A percentile compares a stretch with the other conserved stretches of the same genome.
These are phyloP conservation scores for Callionymus lyra DNA, from an alignment of 2,113 vertebrate species.

Conservation along the genomic window DNA sequence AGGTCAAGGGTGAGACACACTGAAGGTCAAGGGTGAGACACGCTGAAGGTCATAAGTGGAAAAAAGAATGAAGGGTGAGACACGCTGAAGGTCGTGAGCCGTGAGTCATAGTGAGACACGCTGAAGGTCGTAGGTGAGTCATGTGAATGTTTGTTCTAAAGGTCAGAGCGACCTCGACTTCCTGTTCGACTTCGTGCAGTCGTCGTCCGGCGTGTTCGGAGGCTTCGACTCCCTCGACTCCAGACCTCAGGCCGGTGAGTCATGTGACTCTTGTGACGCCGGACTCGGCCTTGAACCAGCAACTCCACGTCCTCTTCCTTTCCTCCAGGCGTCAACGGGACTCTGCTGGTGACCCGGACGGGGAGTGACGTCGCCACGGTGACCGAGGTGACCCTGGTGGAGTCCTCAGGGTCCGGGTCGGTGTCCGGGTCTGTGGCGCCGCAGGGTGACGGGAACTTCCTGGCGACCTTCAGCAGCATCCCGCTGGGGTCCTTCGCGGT, in stretches of 20 bases:
- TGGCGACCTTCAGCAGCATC: conserved; percentile 25
- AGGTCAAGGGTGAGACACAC: too few species aligned
- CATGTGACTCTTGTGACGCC: neutral
- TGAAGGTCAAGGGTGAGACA: too few species aligned
- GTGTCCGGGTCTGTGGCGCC: conserved; percentile 19
- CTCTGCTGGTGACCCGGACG: conserved; percentile 41
- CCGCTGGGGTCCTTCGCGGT: conserved; percentile 39
- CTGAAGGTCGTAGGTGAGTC: too few species aligned
- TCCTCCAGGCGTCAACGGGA: conserved; percentile 29
- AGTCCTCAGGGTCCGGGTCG: conserved; percentile 14
- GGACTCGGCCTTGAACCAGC: too few species aligned
- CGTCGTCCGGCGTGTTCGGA: conserved; percentile 4
- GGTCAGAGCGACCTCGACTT: conserved; percentile 49
- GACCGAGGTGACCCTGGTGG: conserved; percentile 40
- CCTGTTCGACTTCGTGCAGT: conserved; percentile 47
- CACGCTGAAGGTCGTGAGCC: neutral
- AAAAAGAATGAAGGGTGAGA: neutral
- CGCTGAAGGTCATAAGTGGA: too few species aligned
- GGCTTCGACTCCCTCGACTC: conserved; percentile 32
- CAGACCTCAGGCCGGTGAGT: conserved; percentile 38
- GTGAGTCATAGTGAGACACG: too few species aligned
- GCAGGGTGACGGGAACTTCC: conserved; percentile 16
- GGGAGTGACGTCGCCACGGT: conserved; percentile 28
- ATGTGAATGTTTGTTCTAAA: conserved; percentile 11
- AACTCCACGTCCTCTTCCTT: neutral